Base-by-base conservation (phyloP, 2,888 invertebrate genomes). In the Drosophila sordidapex region DNA sequence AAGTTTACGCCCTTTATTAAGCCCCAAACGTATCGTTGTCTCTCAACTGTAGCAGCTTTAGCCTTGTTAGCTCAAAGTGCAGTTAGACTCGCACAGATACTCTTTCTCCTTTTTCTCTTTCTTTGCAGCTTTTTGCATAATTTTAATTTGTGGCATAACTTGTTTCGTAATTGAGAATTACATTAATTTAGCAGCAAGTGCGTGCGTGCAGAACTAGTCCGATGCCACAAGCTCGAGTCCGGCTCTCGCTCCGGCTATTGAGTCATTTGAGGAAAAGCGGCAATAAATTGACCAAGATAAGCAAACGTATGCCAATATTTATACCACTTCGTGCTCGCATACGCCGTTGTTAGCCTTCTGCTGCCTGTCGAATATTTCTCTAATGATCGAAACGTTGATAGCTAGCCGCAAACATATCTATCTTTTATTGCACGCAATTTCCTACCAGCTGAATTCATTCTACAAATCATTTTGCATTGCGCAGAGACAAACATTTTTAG, bases 161-260 rank as follows among this genome's bases (percentile, higher is more conserved):
- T 81, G 90, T 90, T 90, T 90, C 85, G 81, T 87, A 90, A 91
- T 90, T 87, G 84, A 86, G 90, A 91, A 90, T 87, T 89, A 86
- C 83, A 89, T 89, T 87, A 83, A 86, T 86, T 85, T 86, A 70
- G 75, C 70, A 83, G 82, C 86, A 82, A 87, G 83, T 87, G 89
- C 82, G 85, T 88, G 87, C 81, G 82, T 80, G 79, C 71, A 87
- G 81, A 84, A 87, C 84, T 84, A 87, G 88, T 83, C 87, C 67
- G 85, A 66, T 40, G 49, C 57, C 53, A 49, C 36, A 29, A 54
- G 43, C 60, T 43, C 27, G 33, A 31, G 13, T 38, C 35, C 29
- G 31, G 56, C 49, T 43, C 8, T 29, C 13, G 18, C 29, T 49
- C 48, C 21, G 21, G 67, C 74, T 87, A 87, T 89, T 87, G 87